phyloP scores from a whole-genome alignment of 2,113 vertebrate genomes.

The Empidonax alnorum region DNA sequence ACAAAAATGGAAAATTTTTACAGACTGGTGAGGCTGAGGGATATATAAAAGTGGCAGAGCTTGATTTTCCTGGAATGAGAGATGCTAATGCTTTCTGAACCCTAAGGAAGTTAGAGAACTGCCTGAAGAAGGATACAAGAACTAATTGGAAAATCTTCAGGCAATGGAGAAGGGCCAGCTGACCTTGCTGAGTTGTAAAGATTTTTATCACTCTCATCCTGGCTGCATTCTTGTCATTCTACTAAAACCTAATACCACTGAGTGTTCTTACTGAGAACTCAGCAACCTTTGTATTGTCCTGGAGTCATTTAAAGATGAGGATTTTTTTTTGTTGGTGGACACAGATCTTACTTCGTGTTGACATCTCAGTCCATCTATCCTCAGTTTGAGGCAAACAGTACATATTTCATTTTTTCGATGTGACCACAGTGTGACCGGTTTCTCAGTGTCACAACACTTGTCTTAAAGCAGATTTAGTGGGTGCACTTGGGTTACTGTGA shows the following conservation, averaged over 20 bases:
- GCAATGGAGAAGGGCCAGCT: background rate
- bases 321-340: background rate
- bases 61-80: background rate
- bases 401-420: background rate
- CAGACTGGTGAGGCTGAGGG: background rate
- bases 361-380: background rate
- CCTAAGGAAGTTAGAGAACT: background rate
- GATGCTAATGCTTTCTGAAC: background rate
- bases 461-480: background rate
- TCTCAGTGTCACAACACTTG: background rate
- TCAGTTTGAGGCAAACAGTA: background rate
- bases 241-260: background rate
- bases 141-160: background rate
- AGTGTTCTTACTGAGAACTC: background rate
- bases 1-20: background rate
- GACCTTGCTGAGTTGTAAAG: conserved; percentile 3
- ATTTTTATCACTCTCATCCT: conserved; percentile 10
- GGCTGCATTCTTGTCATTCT: background rate
- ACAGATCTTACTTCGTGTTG: background rate
- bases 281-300: background rate
- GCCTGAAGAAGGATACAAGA: background rate
- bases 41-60: background rate
- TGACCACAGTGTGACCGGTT: background rate
- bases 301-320: background rate
- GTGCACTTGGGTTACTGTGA: background rate